These are phyloP conservation scores for Tridacna crocea DNA, from an alignment of 2,888 invertebrate genomes.

Conservation along the genomic window DNA sequence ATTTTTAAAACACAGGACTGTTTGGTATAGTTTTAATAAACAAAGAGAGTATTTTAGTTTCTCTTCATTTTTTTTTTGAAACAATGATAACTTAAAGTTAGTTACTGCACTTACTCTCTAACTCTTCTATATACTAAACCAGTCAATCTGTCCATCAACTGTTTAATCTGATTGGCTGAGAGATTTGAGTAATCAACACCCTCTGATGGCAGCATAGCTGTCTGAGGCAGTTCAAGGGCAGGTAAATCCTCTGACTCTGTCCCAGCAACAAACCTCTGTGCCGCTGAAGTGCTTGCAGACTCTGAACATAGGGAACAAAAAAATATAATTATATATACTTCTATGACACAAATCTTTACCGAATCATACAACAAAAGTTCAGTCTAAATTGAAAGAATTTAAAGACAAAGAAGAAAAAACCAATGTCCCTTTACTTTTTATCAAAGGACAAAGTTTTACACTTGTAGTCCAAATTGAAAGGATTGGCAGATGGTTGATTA, in stretches of 20 bases:
- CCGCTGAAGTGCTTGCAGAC: slow-evolving; percentile 71
- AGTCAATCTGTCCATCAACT: slow-evolving; percentile 80
- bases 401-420: not conserved
- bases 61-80: no score
- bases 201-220: slow-evolving; percentile 77
- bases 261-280: slow-evolving; percentile 71
- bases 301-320: slow-evolving; percentile 34
- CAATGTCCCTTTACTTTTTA: not conserved
- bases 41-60: no score
- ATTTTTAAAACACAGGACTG: no score
- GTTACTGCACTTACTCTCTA: slow-evolving; percentile 73
- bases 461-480: no score
- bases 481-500: no score
- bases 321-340: not conserved
- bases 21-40: no score
- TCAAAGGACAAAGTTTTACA: no score
- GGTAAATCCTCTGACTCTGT: slow-evolving; percentile 76
- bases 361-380: not conserved
- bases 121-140: slow-evolving; percentile 77
- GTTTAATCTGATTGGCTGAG: slow-evolving; percentile 77
- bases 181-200: slow-evolving; percentile 80
- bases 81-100: no score
- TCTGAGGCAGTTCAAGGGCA: slow-evolving; percentile 77
- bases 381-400: no score
- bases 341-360: not conserved